Percentiles rank a stretch among this genome's conserved stretches.
These are phyloP conservation scores for Actenoides hombroni DNA, from an alignment of 2,113 vertebrate genomes.

Conservation along the genomic window DNA sequence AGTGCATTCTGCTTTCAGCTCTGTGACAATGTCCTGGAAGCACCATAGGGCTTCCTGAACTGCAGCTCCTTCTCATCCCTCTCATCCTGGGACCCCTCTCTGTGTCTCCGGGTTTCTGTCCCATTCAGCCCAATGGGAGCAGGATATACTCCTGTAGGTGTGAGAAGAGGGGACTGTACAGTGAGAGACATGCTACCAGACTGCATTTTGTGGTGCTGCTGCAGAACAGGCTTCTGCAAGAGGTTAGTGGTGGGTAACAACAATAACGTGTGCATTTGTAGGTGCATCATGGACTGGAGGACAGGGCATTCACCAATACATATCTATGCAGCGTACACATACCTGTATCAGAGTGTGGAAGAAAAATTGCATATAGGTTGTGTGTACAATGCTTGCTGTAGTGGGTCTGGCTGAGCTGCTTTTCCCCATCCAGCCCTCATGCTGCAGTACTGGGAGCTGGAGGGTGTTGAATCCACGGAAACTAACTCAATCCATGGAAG, in stretches of 20 bases:
- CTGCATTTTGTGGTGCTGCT: not conserved
- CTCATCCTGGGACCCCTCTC: not conserved
- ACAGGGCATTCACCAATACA: not conserved
- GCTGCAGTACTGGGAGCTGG: too few species aligned
- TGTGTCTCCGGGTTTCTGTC: not conserved
- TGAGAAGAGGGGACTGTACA: too few species aligned
- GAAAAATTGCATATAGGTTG: not conserved
- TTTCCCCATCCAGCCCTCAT: too few species aligned
- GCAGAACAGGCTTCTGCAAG: not conserved
- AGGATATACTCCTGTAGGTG: not conserved
- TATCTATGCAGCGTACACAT: not conserved
- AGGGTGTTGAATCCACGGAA: too few species aligned
- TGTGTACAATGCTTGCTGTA: not conserved
- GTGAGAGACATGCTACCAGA: not conserved
- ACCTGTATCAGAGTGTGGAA: not conserved
- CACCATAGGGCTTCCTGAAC: not conserved
- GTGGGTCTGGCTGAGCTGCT: too few species aligned
- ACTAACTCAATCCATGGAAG: too few species aligned
- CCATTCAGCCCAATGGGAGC: rapidly evolving
- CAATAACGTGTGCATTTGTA: rapidly evolving
- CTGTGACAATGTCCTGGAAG: not conserved
- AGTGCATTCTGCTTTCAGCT: not conserved
- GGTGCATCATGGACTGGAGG: not conserved
- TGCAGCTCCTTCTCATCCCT: not conserved
- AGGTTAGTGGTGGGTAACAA: not conserved